Percentiles rank a stretch among this genome's conserved stretches.
Conservation (phyloP, 2,888 invertebrate genomes). For the Timandra comae region DNA sequence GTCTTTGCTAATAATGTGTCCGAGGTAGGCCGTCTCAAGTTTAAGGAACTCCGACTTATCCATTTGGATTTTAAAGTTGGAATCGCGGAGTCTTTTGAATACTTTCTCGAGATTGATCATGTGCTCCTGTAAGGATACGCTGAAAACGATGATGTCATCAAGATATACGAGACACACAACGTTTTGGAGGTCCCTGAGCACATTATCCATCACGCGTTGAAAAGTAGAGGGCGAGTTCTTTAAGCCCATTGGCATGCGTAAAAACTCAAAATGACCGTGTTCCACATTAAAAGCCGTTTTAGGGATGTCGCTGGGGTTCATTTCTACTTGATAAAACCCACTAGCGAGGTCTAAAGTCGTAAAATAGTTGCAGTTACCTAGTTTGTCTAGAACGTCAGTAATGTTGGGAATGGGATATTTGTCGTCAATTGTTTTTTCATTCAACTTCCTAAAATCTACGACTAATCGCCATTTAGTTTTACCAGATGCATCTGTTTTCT, state of each 20-base stretch:
- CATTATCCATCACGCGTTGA: constrained; percentile 33
- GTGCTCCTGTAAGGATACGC: too few relatives aligned
- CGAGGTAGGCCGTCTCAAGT: too few relatives aligned
- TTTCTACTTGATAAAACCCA: too few relatives aligned
- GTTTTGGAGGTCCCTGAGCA: not conserved
- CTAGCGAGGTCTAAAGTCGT: too few relatives aligned
- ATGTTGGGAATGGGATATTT: not conserved
- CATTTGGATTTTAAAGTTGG: constrained; percentile 19
- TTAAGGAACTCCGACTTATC: too few relatives aligned
- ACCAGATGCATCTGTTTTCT: constrained; percentile 1
- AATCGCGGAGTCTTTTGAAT: constrained; percentile 11
- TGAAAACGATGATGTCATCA: too few relatives aligned
- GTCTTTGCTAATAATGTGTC: constrained; percentile 27
- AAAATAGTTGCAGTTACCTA: not conserved
- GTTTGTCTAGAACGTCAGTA: not conserved
- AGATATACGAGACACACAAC: constrained; percentile 7
- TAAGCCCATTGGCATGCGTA: constrained; percentile 28
- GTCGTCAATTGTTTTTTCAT: not conserved
- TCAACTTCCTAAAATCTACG: constrained; percentile 1
- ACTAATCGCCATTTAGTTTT: not conserved
- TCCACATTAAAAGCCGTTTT: constrained; percentile 5
- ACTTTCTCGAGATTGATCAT: constrained; percentile 10
- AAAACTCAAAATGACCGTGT: too few relatives aligned
- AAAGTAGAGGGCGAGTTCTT: constrained; percentile 26
- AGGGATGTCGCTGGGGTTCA: too few relatives aligned